Conservation (phyloP, 2,888 invertebrate species). For the Folsomia candida region DNA sequence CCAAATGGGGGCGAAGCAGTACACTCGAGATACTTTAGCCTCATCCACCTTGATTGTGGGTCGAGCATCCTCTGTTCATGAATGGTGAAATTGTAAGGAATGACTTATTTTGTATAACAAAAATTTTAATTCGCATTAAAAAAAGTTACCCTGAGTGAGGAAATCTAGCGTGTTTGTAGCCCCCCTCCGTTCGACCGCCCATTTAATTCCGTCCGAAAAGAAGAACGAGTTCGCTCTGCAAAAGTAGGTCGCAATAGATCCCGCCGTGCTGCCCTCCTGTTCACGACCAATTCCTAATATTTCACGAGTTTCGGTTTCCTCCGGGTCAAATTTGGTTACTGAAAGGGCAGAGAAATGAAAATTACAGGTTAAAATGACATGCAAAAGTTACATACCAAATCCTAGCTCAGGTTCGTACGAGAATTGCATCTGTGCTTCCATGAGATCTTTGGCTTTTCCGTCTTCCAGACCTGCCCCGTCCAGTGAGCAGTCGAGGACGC, state of each 20-base stretch:
- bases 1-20: constrained; percentile 47
- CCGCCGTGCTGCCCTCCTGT: constrained; percentile 15
- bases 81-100: constrained; percentile 32
- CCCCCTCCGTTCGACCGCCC: constrained; percentile 31
- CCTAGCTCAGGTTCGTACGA: background rate
- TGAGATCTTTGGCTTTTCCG: constrained; percentile 13
- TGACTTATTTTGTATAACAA: constrained; percentile 11
- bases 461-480: background rate
- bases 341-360: background rate
- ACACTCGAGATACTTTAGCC: constrained; percentile 27
- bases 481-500: constrained; percentile 24
- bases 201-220: constrained; percentile 45
- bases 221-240: constrained; percentile 45
- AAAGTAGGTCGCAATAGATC: constrained; percentile 20
- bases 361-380: too few species aligned
- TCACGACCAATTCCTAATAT: constrained; percentile 31
- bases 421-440: constrained; percentile 6
- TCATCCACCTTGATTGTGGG: constrained; percentile 33
- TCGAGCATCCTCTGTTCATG: background rate
- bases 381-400: constrained; percentile 5
- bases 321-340: constrained; percentile 27
- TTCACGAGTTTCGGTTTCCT: constrained; percentile 20
- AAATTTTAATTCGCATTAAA: background rate
- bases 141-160: constrained; percentile 29
- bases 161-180: constrained; percentile 19